These are phyloP conservation scores for Lithophane leautieri DNA, from an alignment of 2,888 invertebrate genomes.

Conservation along the genomic window DNA sequence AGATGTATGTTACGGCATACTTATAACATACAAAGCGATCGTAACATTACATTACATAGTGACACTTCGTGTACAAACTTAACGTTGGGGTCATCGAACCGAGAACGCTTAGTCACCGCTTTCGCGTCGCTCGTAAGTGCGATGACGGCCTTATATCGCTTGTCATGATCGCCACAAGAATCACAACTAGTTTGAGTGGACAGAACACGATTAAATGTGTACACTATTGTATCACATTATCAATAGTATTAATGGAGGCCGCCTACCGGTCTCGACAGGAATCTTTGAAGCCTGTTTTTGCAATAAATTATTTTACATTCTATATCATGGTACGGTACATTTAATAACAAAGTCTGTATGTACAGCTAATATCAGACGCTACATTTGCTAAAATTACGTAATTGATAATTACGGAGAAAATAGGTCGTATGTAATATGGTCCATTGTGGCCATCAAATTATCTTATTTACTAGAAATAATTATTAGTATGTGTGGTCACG, in stretches of 20 bases:
- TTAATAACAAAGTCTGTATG: slow-evolving; percentile 1
- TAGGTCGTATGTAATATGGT: slow-evolving; percentile 4
- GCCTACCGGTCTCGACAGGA: slow-evolving; percentile 29
- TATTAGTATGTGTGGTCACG: slow-evolving; percentile 39
- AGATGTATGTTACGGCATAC: slow-evolving; percentile 24
- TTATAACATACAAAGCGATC: slow-evolving; percentile 10
- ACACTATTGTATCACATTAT: slow-evolving; percentile 41
- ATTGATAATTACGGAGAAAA: slow-evolving; percentile 22
- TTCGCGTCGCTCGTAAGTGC: slow-evolving; percentile 68
- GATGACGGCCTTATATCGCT: slow-evolving; percentile 62
- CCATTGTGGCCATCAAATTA: slow-evolving; percentile 10
- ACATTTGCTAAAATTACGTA: slow-evolving; percentile 18
- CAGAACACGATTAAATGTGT: slow-evolving; percentile 28
- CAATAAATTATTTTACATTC: slow-evolving; percentile 35
- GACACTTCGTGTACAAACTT: slow-evolving; percentile 65
- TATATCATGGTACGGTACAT: slow-evolving; percentile 28
- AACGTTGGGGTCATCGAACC: slow-evolving; percentile 74
- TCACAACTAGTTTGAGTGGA: slow-evolving; percentile 59
- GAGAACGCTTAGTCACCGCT: slow-evolving; percentile 72
- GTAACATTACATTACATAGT: slow-evolving; percentile 59
- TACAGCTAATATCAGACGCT: neutral
- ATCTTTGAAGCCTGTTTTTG: slow-evolving; percentile 25
- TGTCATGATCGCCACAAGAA: slow-evolving; percentile 66
- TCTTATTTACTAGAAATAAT: slow-evolving; percentile 23
- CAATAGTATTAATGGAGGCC: slow-evolving; percentile 49